Percentiles rank a stretch among this genome's conserved stretches.
phyloP scores from a whole-genome alignment of 1,140 invertebrate species.

The Polypedilum vanderplanki region DNA sequence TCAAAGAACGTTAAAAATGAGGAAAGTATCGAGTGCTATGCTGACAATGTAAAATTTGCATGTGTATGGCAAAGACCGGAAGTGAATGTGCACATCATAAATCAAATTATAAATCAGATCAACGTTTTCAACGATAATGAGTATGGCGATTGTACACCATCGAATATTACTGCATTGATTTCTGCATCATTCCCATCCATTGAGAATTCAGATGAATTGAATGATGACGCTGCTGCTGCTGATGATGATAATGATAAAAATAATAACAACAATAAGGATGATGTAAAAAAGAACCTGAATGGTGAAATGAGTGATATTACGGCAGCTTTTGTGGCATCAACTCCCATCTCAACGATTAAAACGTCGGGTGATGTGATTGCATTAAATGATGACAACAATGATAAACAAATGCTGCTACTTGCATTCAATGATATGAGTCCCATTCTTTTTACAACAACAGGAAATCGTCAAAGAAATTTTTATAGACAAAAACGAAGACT shows the following conservation, averaged over 20 bases:
- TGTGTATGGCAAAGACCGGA: neutral
- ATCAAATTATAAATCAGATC: conserved; percentile 2
- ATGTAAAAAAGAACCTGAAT: neutral
- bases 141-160: conserved; percentile 4
- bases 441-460: neutral
- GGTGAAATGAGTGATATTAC: too few species aligned
- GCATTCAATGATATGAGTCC: neutral
- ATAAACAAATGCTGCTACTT: neutral
- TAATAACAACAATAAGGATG: neutral
- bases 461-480: neutral
- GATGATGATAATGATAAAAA: neutral
- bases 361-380: neutral
- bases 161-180: neutral
- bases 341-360: neutral
- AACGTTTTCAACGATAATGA: neutral
- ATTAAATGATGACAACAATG: neutral
- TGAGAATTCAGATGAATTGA: neutral
- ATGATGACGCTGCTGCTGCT: neutral
- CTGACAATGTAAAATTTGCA: conserved; percentile 7
- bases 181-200: neutral
- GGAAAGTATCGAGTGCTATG: neutral
- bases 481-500: neutral
- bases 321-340: neutral
- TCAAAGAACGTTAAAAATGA: neutral
- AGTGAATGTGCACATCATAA: neutral